Conservation (phyloP, 1,140 invertebrate genomes). For the Caerostris darwini region DNA sequence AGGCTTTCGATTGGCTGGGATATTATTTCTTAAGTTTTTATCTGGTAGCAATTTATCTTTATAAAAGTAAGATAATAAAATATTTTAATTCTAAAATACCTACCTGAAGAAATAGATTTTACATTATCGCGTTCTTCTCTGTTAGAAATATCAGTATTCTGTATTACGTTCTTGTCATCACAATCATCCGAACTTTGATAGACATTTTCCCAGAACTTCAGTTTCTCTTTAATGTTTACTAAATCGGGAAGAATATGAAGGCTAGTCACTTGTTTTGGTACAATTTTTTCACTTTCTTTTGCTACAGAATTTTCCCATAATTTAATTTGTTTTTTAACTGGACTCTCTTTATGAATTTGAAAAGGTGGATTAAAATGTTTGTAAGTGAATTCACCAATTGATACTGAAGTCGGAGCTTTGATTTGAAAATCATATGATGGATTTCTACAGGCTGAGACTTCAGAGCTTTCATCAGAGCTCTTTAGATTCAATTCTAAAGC, state of each 20-base stretch:
- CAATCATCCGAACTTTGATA: neutral
- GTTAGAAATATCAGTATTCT: neutral
- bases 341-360: neutral
- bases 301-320: constrained; percentile 35
- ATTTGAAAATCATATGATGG: neutral
- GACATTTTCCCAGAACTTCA: constrained; percentile 68
- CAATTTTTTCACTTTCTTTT: neutral
- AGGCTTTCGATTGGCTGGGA: too few relatives aligned
- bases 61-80: too few relatives aligned
- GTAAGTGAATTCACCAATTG: constrained; percentile 29
- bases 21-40: too few relatives aligned
- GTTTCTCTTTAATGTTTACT: constrained; percentile 34
- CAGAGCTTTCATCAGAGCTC: neutral
- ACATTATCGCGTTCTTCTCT: neutral
- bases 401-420: neutral
- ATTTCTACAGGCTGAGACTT: neutral
- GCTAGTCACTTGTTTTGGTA: neutral
- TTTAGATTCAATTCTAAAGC: neutral
- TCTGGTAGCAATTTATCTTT: too few relatives aligned
- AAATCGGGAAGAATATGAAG: neutral
- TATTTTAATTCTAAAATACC: too few relatives aligned
- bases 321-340: constrained; percentile 43
- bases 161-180: neutral
- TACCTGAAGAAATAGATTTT: neutral
- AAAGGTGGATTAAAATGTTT: constrained; percentile 59